phyloP scores from a whole-genome alignment of 2,888 invertebrate species.

The Trissolcus japonicus region DNA sequence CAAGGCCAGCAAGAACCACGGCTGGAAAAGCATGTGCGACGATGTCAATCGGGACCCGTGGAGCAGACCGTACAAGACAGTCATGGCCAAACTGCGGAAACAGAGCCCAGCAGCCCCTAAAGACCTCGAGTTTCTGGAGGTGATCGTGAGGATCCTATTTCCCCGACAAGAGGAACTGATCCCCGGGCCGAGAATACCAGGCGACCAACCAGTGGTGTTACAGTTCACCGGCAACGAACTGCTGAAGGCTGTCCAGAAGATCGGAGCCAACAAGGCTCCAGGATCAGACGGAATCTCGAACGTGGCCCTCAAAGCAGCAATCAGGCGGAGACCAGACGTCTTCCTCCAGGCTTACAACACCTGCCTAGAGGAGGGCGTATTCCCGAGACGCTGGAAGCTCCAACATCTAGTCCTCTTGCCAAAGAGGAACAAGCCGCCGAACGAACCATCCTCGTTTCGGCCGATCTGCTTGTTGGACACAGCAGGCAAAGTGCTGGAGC shows the following conservation, averaged over 20 bases:
- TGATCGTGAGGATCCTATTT: constrained; percentile 4
- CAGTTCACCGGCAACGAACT: background rate
- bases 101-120: background rate
- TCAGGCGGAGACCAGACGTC: constrained; percentile 34
- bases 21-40: constrained; percentile 54
- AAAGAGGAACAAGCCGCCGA: constrained; percentile 31
- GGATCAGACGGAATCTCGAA: constrained; percentile 23
- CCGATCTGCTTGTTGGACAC: no score
- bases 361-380: constrained; percentile 37
- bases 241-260: constrained; percentile 8
- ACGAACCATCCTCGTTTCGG: no score
- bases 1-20: constrained; percentile 30
- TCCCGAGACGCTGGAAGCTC: constrained; percentile 26
- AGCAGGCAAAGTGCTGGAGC: no score
- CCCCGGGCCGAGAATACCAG: no score
- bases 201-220: no score
- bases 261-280: constrained; percentile 10
- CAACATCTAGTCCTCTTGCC: constrained; percentile 37
- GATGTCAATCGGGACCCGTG: constrained; percentile 57
- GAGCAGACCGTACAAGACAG: constrained; percentile 56
- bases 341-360: constrained; percentile 34
- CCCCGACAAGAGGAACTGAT: constrained; percentile 3
- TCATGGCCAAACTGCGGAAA: constrained; percentile 47
- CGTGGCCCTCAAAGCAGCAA: constrained; percentile 41
- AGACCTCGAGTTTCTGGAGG: background rate